Conservation (phyloP, 2,888 invertebrate genomes). For the Drosophila tanythrix region DNA sequence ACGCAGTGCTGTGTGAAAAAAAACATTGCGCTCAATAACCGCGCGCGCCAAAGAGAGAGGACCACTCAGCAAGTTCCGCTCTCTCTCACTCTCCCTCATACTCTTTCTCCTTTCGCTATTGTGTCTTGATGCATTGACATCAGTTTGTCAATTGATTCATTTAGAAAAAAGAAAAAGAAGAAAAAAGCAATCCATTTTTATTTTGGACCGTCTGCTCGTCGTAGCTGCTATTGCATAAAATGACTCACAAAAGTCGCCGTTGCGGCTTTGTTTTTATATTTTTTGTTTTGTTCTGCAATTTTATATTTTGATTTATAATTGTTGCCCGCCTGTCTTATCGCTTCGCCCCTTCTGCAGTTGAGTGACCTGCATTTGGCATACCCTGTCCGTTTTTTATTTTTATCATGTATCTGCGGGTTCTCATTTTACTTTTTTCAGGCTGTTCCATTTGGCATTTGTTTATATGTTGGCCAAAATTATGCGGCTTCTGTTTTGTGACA, state of each 20-base stretch:
- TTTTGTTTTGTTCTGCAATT: constrained; percentile 58
- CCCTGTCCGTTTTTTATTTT: constrained; percentile 22
- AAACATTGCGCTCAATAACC: constrained; percentile 27
- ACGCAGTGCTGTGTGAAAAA: constrained; percentile 56
- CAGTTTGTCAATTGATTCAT: constrained; percentile 59
- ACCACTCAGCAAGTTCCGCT: constrained; percentile 4
- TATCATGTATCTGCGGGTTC: constrained; percentile 63
- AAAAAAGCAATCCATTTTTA: constrained; percentile 50
- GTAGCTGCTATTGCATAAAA: constrained; percentile 69
- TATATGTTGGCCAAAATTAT: constrained; percentile 39
- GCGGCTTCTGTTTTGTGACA: constrained; percentile 53
- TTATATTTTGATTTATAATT: constrained; percentile 32
- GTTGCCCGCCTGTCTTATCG: not conserved
- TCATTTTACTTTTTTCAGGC: constrained; percentile 63
- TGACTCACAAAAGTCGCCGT: constrained; percentile 63
- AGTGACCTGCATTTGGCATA: constrained; percentile 56
- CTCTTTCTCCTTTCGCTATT: constrained; percentile 10
- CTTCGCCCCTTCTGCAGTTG: constrained; percentile 28
- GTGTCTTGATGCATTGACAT: constrained; percentile 47
- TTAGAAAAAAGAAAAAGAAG: constrained; percentile 14
- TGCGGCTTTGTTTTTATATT: constrained; percentile 41
- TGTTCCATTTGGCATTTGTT: constrained; percentile 52
- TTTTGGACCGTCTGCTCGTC: constrained; percentile 13
- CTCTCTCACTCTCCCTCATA: constrained; percentile 14
- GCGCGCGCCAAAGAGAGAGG: constrained; percentile 4